Percentiles rank a stretch among this genome's conserved stretches.
phyloP scores from a whole-genome alignment of 2,113 vertebrate genomes.

The Colinus virginianus region DNA sequence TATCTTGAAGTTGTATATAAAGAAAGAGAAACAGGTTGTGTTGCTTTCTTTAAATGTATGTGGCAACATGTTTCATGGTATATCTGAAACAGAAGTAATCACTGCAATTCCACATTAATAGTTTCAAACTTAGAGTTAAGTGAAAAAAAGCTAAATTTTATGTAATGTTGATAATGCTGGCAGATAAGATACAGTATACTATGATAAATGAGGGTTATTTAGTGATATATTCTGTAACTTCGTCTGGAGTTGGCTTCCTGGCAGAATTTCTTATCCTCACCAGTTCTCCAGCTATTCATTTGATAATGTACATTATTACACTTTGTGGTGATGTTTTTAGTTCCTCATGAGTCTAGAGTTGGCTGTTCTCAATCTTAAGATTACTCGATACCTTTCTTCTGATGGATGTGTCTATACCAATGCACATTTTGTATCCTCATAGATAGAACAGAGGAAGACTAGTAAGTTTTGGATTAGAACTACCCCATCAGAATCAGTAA shows the following conservation, averaged over 20 bases:
- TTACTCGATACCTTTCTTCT: background rate
- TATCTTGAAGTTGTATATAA: background rate
- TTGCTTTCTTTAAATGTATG: background rate
- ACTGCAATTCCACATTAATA: background rate
- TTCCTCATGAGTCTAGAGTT: background rate
- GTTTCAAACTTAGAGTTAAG: background rate
- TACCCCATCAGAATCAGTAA: slow-evolving; percentile 42
- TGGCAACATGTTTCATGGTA: background rate
- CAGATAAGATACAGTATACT: background rate
- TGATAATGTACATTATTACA: background rate
- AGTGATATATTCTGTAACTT: background rate
- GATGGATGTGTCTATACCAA: background rate
- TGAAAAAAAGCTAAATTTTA: background rate
- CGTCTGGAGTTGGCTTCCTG: background rate
- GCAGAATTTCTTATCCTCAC: background rate
- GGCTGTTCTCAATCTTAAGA: background rate
- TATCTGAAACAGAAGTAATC: background rate
- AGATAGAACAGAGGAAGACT: background rate
- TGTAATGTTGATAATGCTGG: background rate
- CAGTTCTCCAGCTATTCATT: background rate
- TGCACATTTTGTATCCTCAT: slow-evolving; percentile 36
- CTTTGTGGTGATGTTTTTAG: background rate
- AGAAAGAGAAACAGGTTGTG: background rate
- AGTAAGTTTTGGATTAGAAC: slow-evolving; percentile 44
- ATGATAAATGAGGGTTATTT: background rate